phyloP scores from a whole-genome alignment of 1,140 invertebrate genomes.

The Trigoniulus corallinus region DNA sequence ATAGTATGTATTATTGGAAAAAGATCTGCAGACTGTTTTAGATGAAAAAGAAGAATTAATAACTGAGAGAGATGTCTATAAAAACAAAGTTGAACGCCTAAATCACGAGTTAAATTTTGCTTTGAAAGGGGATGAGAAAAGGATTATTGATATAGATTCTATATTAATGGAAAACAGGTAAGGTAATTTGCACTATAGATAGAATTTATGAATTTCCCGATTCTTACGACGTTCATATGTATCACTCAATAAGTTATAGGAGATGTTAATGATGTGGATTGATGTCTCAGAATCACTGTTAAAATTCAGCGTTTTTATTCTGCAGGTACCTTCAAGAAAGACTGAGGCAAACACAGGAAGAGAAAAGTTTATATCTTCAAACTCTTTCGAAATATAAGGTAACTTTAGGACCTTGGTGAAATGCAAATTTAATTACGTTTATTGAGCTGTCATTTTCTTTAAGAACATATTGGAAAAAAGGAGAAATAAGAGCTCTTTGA shows the following conservation, averaged over 20 bases:
- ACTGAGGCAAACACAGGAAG: constrained; percentile 56
- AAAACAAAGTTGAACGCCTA: constrained; percentile 62
- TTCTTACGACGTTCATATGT: neutral
- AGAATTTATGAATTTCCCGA: neutral
- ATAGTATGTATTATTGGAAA: constrained; percentile 43
- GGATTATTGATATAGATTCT: constrained; percentile 59
- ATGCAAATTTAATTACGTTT: neutral
- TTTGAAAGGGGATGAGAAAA: constrained; percentile 35
- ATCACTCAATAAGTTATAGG: neutral
- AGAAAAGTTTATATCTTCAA: constrained; percentile 44
- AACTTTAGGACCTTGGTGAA: constrained; percentile 3
- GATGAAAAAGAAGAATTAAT: constrained; percentile 75
- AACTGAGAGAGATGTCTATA: constrained; percentile 64
- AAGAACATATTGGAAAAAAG: constrained; percentile 28
- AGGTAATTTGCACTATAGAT: neutral
- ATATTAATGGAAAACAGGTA: constrained; percentile 59
- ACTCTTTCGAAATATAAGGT: constrained; percentile 31
- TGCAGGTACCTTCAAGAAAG: constrained; percentile 53
- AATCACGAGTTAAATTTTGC: constrained; percentile 64
- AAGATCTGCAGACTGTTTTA: constrained; percentile 52
- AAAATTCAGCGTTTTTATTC: neutral
- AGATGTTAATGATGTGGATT: neutral
- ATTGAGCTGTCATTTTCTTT: constrained; percentile 4
- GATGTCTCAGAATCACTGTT: neutral
- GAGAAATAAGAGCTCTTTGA: constrained; percentile 22